Conservation (phyloP, 2,888 invertebrate genomes). For the Oeneis ivallda region DNA sequence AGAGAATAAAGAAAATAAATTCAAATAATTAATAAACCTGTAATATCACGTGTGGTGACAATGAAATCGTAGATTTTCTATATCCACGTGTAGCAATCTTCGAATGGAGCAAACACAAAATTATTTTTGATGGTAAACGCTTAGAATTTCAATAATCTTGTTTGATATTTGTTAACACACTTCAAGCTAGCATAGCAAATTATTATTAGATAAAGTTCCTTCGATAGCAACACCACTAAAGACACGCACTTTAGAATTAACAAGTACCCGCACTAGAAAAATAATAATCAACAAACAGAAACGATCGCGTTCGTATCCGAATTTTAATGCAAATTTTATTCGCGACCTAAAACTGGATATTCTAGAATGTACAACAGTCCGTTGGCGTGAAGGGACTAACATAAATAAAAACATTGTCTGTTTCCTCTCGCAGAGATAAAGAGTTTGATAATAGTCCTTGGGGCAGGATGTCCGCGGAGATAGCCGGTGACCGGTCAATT, state of each 20-base stretch:
- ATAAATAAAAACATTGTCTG: constrained; percentile 73
- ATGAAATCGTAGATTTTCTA: no score
- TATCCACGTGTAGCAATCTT: no score
- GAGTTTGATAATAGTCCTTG: constrained; percentile 48
- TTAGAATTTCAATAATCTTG: no score
- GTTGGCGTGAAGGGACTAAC: constrained; percentile 61
- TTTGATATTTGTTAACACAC: no score
- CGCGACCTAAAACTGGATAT: constrained; percentile 55
- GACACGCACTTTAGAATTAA: neutral
- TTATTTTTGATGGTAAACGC: no score
- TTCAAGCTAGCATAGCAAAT: no score
- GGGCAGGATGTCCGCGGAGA: constrained; percentile 73
- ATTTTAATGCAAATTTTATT: constrained; percentile 47
- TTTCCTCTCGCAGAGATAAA: constrained; percentile 72
- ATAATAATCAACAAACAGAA: constrained; percentile 14
- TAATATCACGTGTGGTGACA: no score
- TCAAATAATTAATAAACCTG: no score
- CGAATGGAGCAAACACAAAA: no score
- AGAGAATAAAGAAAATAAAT: no score
- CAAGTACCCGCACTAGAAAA: neutral
- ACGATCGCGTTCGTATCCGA: constrained; percentile 49
- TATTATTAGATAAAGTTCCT: neutral
- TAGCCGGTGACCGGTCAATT: constrained; percentile 68
- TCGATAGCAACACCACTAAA: neutral
- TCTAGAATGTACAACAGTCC: constrained; percentile 52